Evolutionary conservation across 1,140 invertebrate species (phyloP).

Genomic region (Dryas iulia): DNA sequence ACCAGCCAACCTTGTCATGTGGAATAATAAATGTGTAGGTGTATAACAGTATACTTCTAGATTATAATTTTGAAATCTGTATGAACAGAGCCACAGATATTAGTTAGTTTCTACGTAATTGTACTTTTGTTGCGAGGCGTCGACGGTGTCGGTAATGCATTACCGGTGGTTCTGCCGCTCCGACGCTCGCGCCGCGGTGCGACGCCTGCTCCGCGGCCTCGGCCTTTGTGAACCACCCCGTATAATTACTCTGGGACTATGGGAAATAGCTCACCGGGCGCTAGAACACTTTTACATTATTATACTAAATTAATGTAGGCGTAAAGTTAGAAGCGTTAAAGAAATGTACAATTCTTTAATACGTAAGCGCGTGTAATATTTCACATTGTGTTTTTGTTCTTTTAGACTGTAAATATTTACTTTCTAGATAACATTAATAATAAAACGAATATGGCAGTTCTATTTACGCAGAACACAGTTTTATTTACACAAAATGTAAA

Average conservation of each 20-base stretch:
- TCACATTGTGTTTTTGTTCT: not conserved
- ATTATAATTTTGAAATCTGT: not conserved
- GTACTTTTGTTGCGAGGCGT: constrained; percentile 14
- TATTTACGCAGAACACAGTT: constrained; percentile 14
- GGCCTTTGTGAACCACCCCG: constrained; percentile 60
- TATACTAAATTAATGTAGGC: constrained; percentile 62
- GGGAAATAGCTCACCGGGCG: constrained; percentile 68
- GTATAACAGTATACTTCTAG: too few species aligned
- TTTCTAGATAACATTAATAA: not conserved
- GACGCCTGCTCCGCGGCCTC: constrained; percentile 38
- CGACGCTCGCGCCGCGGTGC: constrained; percentile 31
- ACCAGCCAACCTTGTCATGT: too few species aligned
- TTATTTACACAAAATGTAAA: constrained; percentile 24
- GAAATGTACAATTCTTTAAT: not conserved
- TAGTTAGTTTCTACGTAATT: not conserved
- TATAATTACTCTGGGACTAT: constrained; percentile 75
- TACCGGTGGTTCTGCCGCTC: constrained; percentile 32
- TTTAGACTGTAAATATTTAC: not conserved
- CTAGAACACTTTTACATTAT: constrained; percentile 67
- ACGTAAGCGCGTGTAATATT: not conserved
- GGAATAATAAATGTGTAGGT: too few species aligned
- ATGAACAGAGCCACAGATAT: not conserved
- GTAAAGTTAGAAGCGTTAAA: not conserved
- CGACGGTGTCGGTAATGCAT: constrained; percentile 34
- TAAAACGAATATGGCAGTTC: not conserved